A percentile compares a stretch with the other conserved stretches of the same genome.
Evolutionary conservation across 1,140 invertebrate genomes (phyloP).

Genomic region (Leptinotarsa lineolata): DNA sequence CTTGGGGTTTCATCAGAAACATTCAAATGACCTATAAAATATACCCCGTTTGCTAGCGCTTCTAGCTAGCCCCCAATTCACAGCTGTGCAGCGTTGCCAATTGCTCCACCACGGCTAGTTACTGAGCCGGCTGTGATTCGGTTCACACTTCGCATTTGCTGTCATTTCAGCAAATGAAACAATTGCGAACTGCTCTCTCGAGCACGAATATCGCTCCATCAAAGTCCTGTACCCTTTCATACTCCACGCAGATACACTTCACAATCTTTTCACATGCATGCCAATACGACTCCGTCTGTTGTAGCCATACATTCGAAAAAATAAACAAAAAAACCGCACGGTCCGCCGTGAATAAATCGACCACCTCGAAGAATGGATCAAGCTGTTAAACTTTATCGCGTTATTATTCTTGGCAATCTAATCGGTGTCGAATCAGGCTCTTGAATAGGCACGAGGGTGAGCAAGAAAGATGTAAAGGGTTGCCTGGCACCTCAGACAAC

Average conservation of each 20-base stretch:
- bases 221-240: neutral
- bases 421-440: constrained; percentile 45
- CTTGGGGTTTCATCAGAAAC: too few species aligned
- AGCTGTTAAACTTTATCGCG: constrained; percentile 50
- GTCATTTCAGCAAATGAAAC: neutral
- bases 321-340: constrained; percentile 40
- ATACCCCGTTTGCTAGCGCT: too few species aligned
- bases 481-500: constrained; percentile 23
- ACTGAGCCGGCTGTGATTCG: too few species aligned
- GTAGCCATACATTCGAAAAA: constrained; percentile 11
- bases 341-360: constrained; percentile 36
- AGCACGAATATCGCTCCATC: neutral
- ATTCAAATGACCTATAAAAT: too few species aligned
- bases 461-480: constrained; percentile 42
- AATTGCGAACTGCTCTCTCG: neutral
- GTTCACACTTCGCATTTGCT: neutral
- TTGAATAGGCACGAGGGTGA: constrained; percentile 42
- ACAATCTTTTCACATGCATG: constrained; percentile 1
- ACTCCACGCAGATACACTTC: constrained; percentile 3
- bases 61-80: too few species aligned
- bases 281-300: neutral
- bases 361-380: constrained; percentile 46
- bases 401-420: constrained; percentile 48
- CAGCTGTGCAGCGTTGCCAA: too few species aligned
- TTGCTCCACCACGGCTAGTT: too few species aligned